These are phyloP conservation scores for Anadara kagoshimensis DNA, from an alignment of 1,140 invertebrate genomes.

Conservation along the genomic window DNA sequence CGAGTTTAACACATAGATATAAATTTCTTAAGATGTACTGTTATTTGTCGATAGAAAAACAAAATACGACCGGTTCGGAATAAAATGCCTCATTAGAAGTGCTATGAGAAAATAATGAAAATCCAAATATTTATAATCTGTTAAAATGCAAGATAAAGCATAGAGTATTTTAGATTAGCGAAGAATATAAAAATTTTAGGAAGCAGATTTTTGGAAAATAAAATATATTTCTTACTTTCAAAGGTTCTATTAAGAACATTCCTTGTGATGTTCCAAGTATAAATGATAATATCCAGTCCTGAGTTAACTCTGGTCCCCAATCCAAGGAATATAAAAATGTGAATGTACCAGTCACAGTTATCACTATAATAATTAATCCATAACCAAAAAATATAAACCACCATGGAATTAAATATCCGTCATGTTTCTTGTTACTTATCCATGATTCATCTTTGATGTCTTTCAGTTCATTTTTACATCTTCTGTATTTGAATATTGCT, in stretches of 20 bases:
- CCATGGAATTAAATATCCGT: constrained; percentile 20
- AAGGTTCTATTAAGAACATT: constrained; percentile 23
- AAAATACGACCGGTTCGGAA: too few relatives aligned
- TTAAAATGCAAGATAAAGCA: too few relatives aligned
- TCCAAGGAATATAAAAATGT: constrained; percentile 32
- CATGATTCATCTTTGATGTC: neutral
- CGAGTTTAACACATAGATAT: too few relatives aligned
- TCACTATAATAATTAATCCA: constrained; percentile 5
- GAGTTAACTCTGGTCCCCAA: constrained; percentile 19
- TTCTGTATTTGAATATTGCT: constrained; percentile 21
- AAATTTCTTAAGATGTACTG: too few relatives aligned
- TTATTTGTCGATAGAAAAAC: too few relatives aligned
- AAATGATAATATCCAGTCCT: constrained; percentile 34
- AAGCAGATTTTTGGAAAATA: too few relatives aligned
- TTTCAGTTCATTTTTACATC: constrained; percentile 17
- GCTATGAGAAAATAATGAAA: too few relatives aligned
- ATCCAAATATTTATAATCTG: too few relatives aligned
- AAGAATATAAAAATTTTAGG: too few relatives aligned
- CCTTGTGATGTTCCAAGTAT: constrained; percentile 19
- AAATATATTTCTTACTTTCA: constrained; percentile 33
- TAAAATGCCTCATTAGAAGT: too few relatives aligned
- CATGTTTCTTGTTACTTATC: neutral
- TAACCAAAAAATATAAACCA: constrained; percentile 36
- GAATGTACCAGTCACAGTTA: constrained; percentile 15
- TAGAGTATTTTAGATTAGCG: too few relatives aligned